Base-by-base conservation (phyloP, 2,888 invertebrate species). In the Mythimna lalbum region DNA sequence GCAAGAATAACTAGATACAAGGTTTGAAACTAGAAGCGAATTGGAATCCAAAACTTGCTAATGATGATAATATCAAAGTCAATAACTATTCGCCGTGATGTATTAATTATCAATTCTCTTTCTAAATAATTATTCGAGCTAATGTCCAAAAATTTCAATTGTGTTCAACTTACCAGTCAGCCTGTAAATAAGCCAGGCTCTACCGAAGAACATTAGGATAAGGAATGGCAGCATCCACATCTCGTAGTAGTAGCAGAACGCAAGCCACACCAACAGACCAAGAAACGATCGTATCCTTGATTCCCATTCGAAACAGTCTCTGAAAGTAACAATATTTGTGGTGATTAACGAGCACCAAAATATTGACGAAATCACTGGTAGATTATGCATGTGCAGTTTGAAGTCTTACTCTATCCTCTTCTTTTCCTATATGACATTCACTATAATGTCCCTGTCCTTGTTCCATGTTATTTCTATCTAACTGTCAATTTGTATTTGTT, bases 241-340 rank as follows among this genome's bases (percentile, higher is more conserved):
- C 92, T 99, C 98, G 90, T 99, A 99, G 93, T 98, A 99, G 92
- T 99, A 99, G 87, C 99, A 99, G 68, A 98, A 97, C 0, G 98
- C 95, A 65, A 99, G 96, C 97, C 99, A 99, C 21, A 98, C 95
- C 27, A 98, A 93, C 63, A 99, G 97, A 1, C 99, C 98, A 55
- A 98, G 93, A 83, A 98, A 97, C 81, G 99, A 99, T 82, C 98
- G 97, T 52, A 98, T 91, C 66, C 98, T 98, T 7, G 98, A 99
- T 90, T 99, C 99, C 99, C 99, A 99, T 93, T 99, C 98, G 90
- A 99, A 99, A 92, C 99, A 99, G 92, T 98, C 98, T 96, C 98
- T 98, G 92, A 12, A 94, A 95, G 86, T 0, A 12, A 73, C 1
- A 80, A 62, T 43, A 19, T 43, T 14, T 3, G 12, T 23, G 1